Conservation (phyloP, 2,888 invertebrate genomes). For the Trachelus stipa region DNA sequence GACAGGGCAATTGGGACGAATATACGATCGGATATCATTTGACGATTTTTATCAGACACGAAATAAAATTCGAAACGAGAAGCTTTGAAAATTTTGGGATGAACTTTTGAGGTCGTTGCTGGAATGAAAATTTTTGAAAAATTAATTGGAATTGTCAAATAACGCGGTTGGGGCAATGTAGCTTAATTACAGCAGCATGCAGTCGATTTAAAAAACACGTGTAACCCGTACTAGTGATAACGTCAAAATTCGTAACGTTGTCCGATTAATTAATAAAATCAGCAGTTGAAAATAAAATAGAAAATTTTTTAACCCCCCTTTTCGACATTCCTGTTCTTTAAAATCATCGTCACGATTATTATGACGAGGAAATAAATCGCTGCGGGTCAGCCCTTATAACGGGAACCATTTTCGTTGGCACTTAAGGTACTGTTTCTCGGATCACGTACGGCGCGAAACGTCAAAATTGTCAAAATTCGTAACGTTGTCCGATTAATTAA, state of each 20-base stretch:
- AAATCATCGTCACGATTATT: neutral
- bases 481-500: no score
- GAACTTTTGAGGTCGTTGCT: neutral
- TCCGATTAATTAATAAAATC: no score
- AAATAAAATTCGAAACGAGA: neutral
- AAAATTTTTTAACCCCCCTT: neutral
- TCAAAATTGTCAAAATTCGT: no score
- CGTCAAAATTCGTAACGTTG: no score
- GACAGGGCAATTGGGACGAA: neutral
- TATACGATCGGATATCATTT: constrained; percentile 16
- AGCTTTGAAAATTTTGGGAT: neutral
- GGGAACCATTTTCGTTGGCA: neutral
- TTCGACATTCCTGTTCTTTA: neutral
- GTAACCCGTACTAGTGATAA: no score
- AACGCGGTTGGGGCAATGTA: neutral
- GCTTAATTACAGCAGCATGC: neutral
- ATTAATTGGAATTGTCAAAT: neutral
- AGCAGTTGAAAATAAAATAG: no score
- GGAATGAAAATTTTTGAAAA: neutral
- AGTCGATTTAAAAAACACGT: neutral
- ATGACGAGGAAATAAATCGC: neutral
- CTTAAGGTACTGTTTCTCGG: neutral
- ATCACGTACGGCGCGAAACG: neutral
- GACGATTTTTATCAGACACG: constrained; percentile 10
- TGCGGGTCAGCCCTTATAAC: neutral